Base-by-base conservation (phyloP, 2,797 vertebrate genomes). In the Tauraco hartlaubi region DNA sequence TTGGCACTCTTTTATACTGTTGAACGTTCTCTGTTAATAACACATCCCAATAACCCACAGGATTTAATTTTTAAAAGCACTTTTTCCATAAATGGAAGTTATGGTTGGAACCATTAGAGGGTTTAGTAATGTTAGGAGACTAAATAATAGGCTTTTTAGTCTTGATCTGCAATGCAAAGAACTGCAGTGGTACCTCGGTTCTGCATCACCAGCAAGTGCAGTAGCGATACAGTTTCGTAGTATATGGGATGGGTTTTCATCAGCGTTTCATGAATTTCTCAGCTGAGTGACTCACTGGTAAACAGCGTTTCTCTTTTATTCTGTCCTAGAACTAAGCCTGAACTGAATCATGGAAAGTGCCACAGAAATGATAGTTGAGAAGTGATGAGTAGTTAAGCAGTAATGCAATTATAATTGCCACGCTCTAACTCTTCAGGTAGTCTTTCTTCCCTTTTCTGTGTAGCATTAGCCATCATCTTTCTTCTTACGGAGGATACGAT, bases 11-110 rank as follows among this genome's bases (percentile, higher is more conserved):
- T 61, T 66, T 56, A 20, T 25, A 35, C 31, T 59, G 49, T 56
- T 63, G 52, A 63, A 12, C 0, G 0, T 62, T 67, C 67, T 77
- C 92, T 52, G 46, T 31, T 85, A 71, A 43, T 80, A 76, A 73
- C 71, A 68, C 54, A 80, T 58, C 29, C 33, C 46, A 35, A 49
- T 67, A 80, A 90, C 46, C 37, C 35, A 51, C 29, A 44, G 41
- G 11, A 83, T 77, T 88, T 77, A 74, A 76, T 83, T 91, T 80
- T 94, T 86, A 19, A 90, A 93, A 94, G 35, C n/a, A 62, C 43
- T 74, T 93, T 49, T 74, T 82, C 55, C 37, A 41, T 54, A 89
- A 91, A 46, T 64, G 25, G 29, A 71, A 79, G 62, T 62, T 67
- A 73, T 1, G 5, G 7, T 66, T 63, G 37, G 80, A 88, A 41